phyloP scores from a whole-genome alignment of 2,888 invertebrate genomes.

The Punctoribates punctum region DNA sequence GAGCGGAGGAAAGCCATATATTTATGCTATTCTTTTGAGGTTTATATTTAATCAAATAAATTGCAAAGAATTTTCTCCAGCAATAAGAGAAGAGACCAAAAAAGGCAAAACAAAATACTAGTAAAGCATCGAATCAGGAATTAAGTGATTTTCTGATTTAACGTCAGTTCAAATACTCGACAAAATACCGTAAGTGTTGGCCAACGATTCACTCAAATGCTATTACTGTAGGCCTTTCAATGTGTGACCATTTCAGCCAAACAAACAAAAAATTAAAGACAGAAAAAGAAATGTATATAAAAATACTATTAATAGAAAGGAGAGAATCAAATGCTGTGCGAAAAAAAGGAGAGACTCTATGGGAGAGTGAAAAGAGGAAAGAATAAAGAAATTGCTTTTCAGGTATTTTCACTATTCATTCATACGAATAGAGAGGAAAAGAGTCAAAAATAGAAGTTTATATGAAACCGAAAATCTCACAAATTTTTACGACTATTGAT shows the following conservation, averaged over 20 bases:
- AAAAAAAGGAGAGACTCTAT: too few species aligned
- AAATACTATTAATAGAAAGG: not conserved
- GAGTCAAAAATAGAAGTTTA: not conserved
- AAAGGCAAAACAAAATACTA: not conserved
- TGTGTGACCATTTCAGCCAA: slow-evolving; percentile 7
- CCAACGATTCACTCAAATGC: not conserved
- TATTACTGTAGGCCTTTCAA: not conserved
- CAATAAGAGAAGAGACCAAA: not conserved
- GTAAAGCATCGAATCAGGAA: not conserved
- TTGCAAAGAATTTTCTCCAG: not conserved
- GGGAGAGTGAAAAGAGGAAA: not conserved
- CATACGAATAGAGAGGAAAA: not conserved
- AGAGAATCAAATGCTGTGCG: not conserved
- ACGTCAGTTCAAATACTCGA: not conserved
- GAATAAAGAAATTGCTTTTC: not conserved
- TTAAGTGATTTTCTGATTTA: slow-evolving; percentile 19
- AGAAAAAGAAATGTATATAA: not conserved
- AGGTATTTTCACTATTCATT: not conserved
- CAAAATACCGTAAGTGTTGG: not conserved
- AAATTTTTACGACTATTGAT: too few species aligned
- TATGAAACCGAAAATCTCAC: not conserved
- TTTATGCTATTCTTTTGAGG: slow-evolving; percentile 23
- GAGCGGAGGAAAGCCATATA: not conserved
- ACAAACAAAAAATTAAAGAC: not conserved
- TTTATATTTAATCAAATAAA: slow-evolving; percentile 29